Percentiles rank a stretch among this genome's conserved stretches.
These are phyloP conservation scores for Australoheros scitulus DNA, from an alignment of 2,113 vertebrate species.

Conservation along the genomic window DNA sequence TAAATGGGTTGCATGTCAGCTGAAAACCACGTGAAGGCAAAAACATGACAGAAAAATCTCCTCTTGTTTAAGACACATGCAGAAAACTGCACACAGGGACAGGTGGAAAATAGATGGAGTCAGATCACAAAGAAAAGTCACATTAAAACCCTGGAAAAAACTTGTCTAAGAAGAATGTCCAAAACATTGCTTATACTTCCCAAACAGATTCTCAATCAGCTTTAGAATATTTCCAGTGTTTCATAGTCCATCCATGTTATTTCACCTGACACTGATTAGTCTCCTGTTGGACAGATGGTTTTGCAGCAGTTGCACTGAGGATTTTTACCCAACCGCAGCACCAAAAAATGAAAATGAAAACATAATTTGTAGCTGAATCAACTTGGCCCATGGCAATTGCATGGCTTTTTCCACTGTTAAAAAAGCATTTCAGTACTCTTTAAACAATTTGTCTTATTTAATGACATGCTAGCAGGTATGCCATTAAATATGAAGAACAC, in stretches of 20 bases:
- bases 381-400: conserved; percentile 11
- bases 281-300: conserved; percentile 48
- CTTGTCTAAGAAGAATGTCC: neutral
- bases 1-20: neutral
- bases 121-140: neutral
- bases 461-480: conserved; percentile 25
- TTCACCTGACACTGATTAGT: conserved; percentile 61
- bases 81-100: neutral
- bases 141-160: neutral
- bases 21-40: neutral
- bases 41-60: neutral
- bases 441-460: conserved; percentile 37
- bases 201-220: conserved; percentile 39
- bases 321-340: conserved; percentile 35
- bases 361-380: conserved; percentile 55
- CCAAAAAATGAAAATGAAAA: conserved; percentile 50
- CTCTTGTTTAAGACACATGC: conserved; percentile 14
- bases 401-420: conserved; percentile 32
- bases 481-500: conserved; percentile 5
- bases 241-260: conserved; percentile 46
- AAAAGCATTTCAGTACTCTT: conserved; percentile 13
- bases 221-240: conserved; percentile 36
- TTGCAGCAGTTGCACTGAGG: conserved; percentile 29
- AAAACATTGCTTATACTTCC: conserved; percentile 37
- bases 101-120: neutral